Evolutionary conservation across 2,797 vertebrate species (phyloP), one percentile per base, ranked within the genome.

Genomic region (Eulemur rubriventer): DNA sequence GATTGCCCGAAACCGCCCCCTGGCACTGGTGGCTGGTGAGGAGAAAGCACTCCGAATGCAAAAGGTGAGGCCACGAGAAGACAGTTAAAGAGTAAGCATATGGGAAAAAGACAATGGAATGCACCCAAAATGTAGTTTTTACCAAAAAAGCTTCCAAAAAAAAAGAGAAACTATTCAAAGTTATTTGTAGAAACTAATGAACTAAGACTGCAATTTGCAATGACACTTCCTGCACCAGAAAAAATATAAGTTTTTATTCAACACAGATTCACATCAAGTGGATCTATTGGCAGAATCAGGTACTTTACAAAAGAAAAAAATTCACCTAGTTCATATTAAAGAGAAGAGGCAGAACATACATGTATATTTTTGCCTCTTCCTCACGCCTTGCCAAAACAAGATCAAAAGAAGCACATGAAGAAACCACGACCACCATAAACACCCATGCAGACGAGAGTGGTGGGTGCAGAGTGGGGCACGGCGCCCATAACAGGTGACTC

Each of bases 381-480:
- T 33, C 46, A 55, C 0, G 14, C 20, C 76, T 43, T 22, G 38
- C 57, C 48, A 52, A 13, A 26, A 38, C 20, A 33, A 72, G 63
- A 41, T 6, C n/a, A 50, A 50, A 6, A 20, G 24, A 63, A 61
- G 46, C 55, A 57, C 55, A 24, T 22, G 22, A 30, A 61, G 59
- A 13, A 61, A 30, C 26, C 12, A n/a, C 2, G 13, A 33, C 35
- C 80, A 35, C 12, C 26, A 9, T 33, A 26, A 43, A n/a, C 10
- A 30, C 72, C 57, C 48, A 52, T n/a, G 33, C 1, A 17, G 33
- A 20, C 17, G 18, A 46, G n/a, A 18, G 59, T 20, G 2, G 52
- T 0, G 12, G 38, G 22, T 38, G 11, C 2, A 2, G 57, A 13
- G 0, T 2, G 22, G 63, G 4, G 17, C 63, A 59, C 1, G 3